Conservation (phyloP, 2,113 vertebrate species). For the Grallaria varia region DNA sequence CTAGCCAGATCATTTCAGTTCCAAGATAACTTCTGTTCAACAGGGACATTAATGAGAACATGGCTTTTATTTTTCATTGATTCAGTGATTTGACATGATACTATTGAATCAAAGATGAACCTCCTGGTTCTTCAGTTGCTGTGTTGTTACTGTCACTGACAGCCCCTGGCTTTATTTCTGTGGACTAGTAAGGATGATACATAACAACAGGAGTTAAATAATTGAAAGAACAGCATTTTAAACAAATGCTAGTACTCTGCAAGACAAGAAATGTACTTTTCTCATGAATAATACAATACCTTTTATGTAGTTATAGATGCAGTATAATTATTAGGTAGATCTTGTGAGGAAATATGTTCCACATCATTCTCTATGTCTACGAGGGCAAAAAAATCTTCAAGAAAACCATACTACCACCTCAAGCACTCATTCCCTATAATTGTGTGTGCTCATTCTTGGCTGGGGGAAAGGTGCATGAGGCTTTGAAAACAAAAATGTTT, state of each 20-base stretch:
- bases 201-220: not conserved
- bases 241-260: not conserved
- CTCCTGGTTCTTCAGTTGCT: not conserved
- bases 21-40: not conserved
- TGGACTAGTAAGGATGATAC: not conserved
- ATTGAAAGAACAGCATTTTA: not conserved
- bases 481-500: not conserved
- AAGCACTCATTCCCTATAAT: not conserved
- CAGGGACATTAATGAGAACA: not conserved
- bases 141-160: not conserved
- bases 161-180: not conserved
- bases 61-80: not conserved
- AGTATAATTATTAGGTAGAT: not conserved
- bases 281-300: not conserved
- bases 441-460: not conserved
- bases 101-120: not conserved
- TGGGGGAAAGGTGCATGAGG: not conserved
- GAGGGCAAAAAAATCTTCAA: not conserved
- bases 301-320: not conserved
- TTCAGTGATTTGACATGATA: not conserved
- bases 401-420: not conserved
- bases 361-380: not conserved
- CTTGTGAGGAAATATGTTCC: not conserved
- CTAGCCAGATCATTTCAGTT: not conserved
- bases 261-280: not conserved